These are phyloP conservation scores for Chrysomela aeneicollis DNA, from an alignment of 2,888 invertebrate species.

Conservation along the genomic window DNA sequence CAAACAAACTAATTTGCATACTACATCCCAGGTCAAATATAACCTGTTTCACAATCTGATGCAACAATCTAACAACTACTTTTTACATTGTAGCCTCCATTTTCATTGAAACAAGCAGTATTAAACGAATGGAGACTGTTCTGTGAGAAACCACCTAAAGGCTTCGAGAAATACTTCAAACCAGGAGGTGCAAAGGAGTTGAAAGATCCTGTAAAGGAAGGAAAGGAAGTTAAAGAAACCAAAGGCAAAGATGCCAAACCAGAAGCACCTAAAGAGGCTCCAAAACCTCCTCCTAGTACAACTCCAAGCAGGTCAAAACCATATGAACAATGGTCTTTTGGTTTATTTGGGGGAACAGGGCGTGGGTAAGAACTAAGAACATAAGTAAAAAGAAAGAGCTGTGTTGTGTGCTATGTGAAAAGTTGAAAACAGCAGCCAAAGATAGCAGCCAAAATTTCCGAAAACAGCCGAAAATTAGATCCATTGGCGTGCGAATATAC, in stretches of 20 bases:
- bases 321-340: constrained; percentile 64
- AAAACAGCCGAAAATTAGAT: too few species aligned
- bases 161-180: constrained; percentile 92
- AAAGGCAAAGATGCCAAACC: constrained; percentile 56
- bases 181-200: constrained; percentile 63
- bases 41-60: constrained; percentile 41
- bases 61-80: constrained; percentile 26
- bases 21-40: constrained; percentile 50
- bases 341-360: constrained; percentile 63
- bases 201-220: constrained; percentile 60
- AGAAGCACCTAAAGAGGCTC: constrained; percentile 47
- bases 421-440: too few species aligned
- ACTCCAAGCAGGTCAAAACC: constrained; percentile 55
- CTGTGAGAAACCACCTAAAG: constrained; percentile 87
- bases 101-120: constrained; percentile 65
- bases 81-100: constrained; percentile 59
- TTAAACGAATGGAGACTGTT: constrained; percentile 71
- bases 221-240: constrained; percentile 41
- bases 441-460: too few species aligned
- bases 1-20: constrained; percentile 53
- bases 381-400: background rate
- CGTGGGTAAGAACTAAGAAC: constrained; percentile 51
- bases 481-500: too few species aligned
- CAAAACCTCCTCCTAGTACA: constrained; percentile 56
- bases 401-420: background rate